phyloP scores from a whole-genome alignment of 1,140 invertebrate species.

The Ericerus pela region DNA sequence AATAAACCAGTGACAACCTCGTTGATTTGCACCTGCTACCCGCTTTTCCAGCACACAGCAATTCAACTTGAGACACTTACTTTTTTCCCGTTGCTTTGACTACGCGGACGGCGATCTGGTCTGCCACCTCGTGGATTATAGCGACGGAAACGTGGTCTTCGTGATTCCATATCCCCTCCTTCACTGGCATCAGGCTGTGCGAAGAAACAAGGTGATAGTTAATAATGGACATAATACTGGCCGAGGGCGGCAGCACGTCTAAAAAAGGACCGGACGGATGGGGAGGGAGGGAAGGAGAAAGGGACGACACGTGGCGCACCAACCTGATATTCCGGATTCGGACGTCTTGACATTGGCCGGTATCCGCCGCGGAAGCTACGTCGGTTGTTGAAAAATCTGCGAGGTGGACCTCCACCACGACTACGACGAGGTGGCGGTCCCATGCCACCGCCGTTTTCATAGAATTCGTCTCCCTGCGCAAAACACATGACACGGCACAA shows the following conservation, averaged over 20 bases:
- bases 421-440: background rate
- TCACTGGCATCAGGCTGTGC: background rate
- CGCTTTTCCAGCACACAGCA: too few species aligned
- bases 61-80: background rate
- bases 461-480: background rate
- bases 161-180: constrained; percentile 1
- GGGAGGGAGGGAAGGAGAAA: too few species aligned
- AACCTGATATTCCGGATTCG: constrained; percentile 3
- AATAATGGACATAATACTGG: too few species aligned
- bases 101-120: constrained; percentile 2
- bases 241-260: too few species aligned
- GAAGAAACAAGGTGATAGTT: background rate
- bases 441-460: background rate
- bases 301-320: too few species aligned
- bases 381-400: background rate
- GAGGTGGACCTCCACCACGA: background rate
- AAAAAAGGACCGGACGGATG: too few species aligned
- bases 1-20: too few species aligned
- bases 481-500: too few species aligned
- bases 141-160: constrained; percentile 1
- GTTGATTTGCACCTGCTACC: too few species aligned
- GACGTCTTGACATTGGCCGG: constrained; percentile 4
- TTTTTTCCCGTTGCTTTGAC: background rate
- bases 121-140: background rate
- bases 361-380: background rate